Base-by-base conservation (phyloP, 2,113 vertebrate species). In the Deroptyus accipitrinus region DNA sequence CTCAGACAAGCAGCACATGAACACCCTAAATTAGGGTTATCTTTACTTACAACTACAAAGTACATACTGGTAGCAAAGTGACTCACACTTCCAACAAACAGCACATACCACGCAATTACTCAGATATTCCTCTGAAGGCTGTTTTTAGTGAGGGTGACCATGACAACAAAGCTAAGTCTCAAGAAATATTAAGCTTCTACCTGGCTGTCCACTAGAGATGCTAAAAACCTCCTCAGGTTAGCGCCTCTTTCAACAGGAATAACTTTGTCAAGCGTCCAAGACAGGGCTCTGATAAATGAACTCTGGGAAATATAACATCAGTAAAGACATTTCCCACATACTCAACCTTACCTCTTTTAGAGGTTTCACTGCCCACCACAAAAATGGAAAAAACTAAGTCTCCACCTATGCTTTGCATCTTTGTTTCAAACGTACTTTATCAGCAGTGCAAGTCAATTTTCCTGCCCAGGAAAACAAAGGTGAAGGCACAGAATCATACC, bases 61-160 rank as follows among this genome's bases (percentile, higher is more conserved):
- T 49, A 84, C 86, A 64, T 59, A 83, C 28, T 37, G 46, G 37
- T 51, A 91, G 46, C 1, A 3, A 86, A 94, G 83, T 54, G 73
- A 82, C 63, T 94, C 78, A 81, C 86, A 78, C 61, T 92, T 67
- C 85, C 77, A 95, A 92, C 76, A 75, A 86, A 57, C 37, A 79
- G 77, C 69, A 78, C 74, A 81, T 31, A 84, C 80, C 77, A 91
- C 3, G 3, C 46, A 75, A 94, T 95, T 86, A 89, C 74, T 90
- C 83, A 95, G 86, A 61, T 86, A 91, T 72, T 86, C 77, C 83
- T 94, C 92, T 86, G 83, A 94, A 94, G 83, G 67, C 27, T 92
- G 72, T 75, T 92, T 92, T 41, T 72, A 91, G 51, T 30, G 39
- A 86, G 55, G 66, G 81, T 92, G 73, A 64, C 49, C 84, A 83